These are phyloP conservation scores for Ptilorrhoa leucosticta DNA, from an alignment of 2,113 vertebrate species.

Conservation along the genomic window DNA sequence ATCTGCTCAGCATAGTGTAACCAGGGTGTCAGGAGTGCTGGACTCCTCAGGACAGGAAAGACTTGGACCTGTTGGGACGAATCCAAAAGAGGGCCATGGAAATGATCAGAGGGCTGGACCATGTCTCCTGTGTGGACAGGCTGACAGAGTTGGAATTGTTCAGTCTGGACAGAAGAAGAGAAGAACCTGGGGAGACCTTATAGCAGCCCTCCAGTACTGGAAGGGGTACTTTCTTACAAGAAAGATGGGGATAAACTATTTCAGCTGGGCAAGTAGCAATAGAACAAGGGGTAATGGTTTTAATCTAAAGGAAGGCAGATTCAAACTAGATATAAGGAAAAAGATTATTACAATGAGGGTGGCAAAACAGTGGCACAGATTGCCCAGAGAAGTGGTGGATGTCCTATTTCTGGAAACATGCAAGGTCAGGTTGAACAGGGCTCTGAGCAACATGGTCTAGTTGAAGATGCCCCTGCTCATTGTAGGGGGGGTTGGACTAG, in stretches of 20 bases:
- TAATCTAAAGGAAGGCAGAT: neutral
- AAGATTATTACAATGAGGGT: neutral
- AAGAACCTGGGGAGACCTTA: neutral
- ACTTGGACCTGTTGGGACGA: neutral
- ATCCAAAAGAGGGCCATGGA: neutral
- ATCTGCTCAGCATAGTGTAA: neutral
- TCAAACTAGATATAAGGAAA: neutral
- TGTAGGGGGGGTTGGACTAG: neutral
- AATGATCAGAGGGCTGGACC: neutral
- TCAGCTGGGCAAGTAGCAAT: neutral
- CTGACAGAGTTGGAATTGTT: neutral
- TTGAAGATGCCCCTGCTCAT: neutral
- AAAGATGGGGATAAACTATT: neutral
- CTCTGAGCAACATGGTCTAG: neutral
- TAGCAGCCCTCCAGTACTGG: neutral
- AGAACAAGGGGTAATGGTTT: neutral
- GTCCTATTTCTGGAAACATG: neutral
- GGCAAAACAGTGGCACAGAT: neutral
- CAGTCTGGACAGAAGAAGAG: neutral
- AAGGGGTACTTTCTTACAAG: neutral
- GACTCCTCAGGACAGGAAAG: neutral
- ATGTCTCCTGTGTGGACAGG: accelerated
- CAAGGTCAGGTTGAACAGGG: neutral
- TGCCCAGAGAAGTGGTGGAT: neutral
- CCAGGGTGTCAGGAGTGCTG: neutral